phyloP scores from a whole-genome alignment of 2,113 vertebrate species.

The Phrynosoma blainvillii region DNA sequence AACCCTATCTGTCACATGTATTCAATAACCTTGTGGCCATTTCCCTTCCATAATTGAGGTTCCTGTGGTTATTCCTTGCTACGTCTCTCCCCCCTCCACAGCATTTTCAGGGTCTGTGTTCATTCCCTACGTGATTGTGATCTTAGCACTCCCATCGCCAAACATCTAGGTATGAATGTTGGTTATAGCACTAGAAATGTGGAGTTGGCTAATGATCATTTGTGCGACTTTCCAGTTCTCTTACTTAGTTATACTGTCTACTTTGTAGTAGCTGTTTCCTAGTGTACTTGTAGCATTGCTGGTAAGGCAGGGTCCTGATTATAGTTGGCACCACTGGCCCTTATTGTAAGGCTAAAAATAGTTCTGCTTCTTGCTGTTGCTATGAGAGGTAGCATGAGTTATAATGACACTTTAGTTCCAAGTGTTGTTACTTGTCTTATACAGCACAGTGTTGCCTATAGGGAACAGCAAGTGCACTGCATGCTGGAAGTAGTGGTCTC shows the following conservation, averaged over 20 bases:
- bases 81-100: too few relatives aligned
- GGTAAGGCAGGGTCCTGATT: slow-evolving; percentile 4
- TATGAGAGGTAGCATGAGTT: not conserved
- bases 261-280: not conserved
- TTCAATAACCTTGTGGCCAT: too few relatives aligned
- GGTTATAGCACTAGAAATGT: not conserved
- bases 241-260: not conserved
- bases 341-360: slow-evolving; percentile 36
- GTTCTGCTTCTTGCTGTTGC: slow-evolving; percentile 12
- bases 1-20: too few relatives aligned
- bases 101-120: too few relatives aligned
- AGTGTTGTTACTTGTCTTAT: not conserved
- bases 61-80: too few relatives aligned
- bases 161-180: not conserved
- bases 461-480: not conserved
- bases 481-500: not conserved
- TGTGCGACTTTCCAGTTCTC: not conserved
- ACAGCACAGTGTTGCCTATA: not conserved
- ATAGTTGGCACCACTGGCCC: not conserved
- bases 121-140: not conserved
- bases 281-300: not conserved
- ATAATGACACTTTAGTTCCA: not conserved
- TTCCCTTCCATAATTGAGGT: too few relatives aligned
- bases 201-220: not conserved
- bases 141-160: not conserved